Base-by-base conservation (phyloP, 2,113 vertebrate genomes). In the Ophiodon elongatus region DNA sequence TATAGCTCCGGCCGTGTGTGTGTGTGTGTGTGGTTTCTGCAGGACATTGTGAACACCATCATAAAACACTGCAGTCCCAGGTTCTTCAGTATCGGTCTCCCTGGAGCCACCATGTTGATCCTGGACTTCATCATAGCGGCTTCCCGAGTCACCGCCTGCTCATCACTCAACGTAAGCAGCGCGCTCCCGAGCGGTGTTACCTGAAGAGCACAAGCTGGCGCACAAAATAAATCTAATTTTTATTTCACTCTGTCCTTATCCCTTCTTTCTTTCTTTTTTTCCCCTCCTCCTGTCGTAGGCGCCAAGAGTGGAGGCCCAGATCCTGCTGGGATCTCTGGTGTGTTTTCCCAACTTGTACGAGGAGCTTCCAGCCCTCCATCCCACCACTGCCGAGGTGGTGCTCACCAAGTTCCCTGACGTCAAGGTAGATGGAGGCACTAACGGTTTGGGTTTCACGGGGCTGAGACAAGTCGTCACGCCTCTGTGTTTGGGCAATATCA, bases 11-110 rank as follows among this genome's bases (percentile, higher is more conserved):
- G 21, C 7, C 50, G 17, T 72, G 56, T 29, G n/a, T 65, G 37
- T 73, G 17, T 72, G 56, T 29, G n/a, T 65, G 37, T 73, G 8
- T 79, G 74, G 4, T 78, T 75, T 77, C 27, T 74, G 11, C 92
- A 99, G 98, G 98, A 99, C 93, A 99, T 99, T 89, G 98, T 99
- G 83, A 99, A 99, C 95, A 99, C 98, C 90, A 99, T 99, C 92
- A 99, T 99, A 93, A 99, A 99, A 79, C 98, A 99, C 93, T 99
- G 98, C 80, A 99, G 98, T 86, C 98, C 98, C 82, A 96, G 98
- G 0, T 99, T 99, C 94, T 98, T 99, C 95, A 98, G 97, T 45
- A 97, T 99, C 69, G 97, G 98, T 65, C 96, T 99, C 73, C 98
- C 98, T 65, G 98, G 98, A 91, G 98, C 97, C 88, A 99, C 98